Evolutionary conservation across 2,113 vertebrate species (phyloP).

Genomic region (Marcusenius ussheri): DNA sequence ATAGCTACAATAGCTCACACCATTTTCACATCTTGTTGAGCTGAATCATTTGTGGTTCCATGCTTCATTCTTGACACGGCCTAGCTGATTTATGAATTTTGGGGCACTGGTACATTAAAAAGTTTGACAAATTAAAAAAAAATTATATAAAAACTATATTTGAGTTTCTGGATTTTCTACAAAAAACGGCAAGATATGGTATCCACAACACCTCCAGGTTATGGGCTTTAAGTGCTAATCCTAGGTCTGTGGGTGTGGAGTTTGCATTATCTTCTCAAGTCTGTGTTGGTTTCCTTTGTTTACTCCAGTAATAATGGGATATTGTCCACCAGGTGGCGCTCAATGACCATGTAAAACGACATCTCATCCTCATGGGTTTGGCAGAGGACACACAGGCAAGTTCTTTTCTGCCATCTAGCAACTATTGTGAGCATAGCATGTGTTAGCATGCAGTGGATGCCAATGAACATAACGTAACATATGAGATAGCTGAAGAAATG

Average conservation of each 20-base stretch:
- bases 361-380: not conserved
- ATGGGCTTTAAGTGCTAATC: not conserved
- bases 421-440: not conserved
- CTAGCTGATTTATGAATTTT: not conserved
- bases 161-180: not conserved
- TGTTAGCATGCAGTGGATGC: not conserved
- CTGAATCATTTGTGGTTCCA: not conserved
- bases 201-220: not conserved
- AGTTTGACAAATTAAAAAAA: not conserved
- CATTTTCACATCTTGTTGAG: not conserved
- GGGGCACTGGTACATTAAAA: not conserved
- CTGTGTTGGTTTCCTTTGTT: not conserved
- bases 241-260: not conserved
- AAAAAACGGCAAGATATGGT: not conserved
- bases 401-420: not conserved
- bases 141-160: too few species aligned
- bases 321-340: conserved; percentile 1
- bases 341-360: not conserved
- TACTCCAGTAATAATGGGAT: not conserved
- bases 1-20: not conserved
- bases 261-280: not conserved
- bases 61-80: not conserved
- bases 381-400: not conserved
- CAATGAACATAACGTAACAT: not conserved
- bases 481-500: not conserved